Conservation (phyloP, 2,797 vertebrate species). For the Lateolabrax maculatus region DNA sequence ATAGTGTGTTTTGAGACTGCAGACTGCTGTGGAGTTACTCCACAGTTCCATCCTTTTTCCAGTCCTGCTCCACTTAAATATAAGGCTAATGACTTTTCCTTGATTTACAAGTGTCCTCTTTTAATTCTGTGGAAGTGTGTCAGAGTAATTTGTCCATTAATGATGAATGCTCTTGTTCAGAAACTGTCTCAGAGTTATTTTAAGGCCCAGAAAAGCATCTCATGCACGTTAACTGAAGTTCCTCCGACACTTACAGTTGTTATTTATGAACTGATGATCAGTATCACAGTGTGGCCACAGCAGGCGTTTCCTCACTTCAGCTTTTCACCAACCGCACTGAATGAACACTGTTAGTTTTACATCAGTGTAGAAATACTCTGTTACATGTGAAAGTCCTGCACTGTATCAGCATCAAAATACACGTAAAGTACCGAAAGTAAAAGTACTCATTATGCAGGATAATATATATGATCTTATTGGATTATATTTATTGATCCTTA, state of each 20-base stretch:
- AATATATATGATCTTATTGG: no score
- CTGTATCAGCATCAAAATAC: no score
- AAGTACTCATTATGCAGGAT: no score
- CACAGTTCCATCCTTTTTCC: neutral
- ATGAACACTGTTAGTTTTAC: neutral
- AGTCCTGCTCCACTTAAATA: conserved; percentile 54
- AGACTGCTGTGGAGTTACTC: neutral
- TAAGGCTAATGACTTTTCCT: conserved; percentile 68
- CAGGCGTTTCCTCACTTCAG: neutral
- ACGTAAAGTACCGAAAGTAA: no score
- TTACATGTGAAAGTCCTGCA: no score
- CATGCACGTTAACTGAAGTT: neutral
- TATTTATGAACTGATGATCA: conserved; percentile 10
- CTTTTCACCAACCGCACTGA: neutral
- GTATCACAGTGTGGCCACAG: neutral
- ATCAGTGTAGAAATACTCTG: neutral
- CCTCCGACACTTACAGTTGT: neutral
- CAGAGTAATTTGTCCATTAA: conserved; percentile 41
- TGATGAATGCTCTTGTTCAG: conserved; percentile 29
- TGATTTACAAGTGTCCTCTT: conserved; percentile 57
- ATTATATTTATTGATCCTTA: no score
- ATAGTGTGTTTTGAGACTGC: neutral
- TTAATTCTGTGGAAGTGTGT: conserved; percentile 66
- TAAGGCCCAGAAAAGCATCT: conserved; percentile 20
- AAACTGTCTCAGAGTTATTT: conserved; percentile 28